phyloP scores from a whole-genome alignment of 2,113 vertebrate genomes.

The Nannospalax galili region DNA sequence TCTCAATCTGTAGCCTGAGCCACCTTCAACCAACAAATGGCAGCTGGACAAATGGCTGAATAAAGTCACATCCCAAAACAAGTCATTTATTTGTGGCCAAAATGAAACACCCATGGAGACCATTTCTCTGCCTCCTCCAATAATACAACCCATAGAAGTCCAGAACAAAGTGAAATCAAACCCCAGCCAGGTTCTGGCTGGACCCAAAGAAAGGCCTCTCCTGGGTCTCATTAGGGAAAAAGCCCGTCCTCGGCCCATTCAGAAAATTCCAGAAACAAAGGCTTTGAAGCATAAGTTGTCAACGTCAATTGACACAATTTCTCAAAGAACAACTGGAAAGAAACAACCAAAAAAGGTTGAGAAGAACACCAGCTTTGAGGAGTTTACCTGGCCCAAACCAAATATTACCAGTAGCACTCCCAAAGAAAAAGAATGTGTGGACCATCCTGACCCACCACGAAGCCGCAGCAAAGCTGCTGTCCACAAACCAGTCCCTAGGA shows the following conservation, averaged over 20 bases:
- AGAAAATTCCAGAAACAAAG: slow-evolving; percentile 93
- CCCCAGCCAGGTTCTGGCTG: slow-evolving; percentile 81
- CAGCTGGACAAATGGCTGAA: slow-evolving; percentile 98
- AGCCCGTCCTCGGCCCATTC: slow-evolving; percentile 91
- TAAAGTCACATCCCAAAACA: slow-evolving; percentile 97
- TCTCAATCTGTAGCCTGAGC: slow-evolving; percentile 90
- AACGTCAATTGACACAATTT: slow-evolving; percentile 88
- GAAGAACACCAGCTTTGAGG: slow-evolving; percentile 91
- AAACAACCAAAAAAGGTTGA: slow-evolving; percentile 95
- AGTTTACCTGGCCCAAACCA: slow-evolving; percentile 92
- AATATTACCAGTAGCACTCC: slow-evolving; percentile 91
- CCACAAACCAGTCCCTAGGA: slow-evolving; percentile 95
- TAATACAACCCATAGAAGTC: slow-evolving; percentile 84
- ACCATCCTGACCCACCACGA: slow-evolving; percentile 90
- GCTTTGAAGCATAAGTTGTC: slow-evolving; percentile 94
- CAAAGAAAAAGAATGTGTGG: slow-evolving; percentile 94
- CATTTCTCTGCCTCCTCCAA: slow-evolving; percentile 85
- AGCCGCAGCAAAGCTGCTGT: slow-evolving; percentile 90
- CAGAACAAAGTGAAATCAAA: slow-evolving; percentile 89
- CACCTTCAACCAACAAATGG: slow-evolving; percentile 96
- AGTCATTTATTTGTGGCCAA: slow-evolving; percentile 93
- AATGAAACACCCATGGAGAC: slow-evolving; percentile 90
- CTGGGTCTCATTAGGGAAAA: slow-evolving; percentile 92
- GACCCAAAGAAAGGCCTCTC: slow-evolving; percentile 89
- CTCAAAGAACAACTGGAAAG: slow-evolving; percentile 93